Evolutionary conservation across 2,888 invertebrate species (phyloP).

Genomic region (Aleiodes leptofemur): DNA sequence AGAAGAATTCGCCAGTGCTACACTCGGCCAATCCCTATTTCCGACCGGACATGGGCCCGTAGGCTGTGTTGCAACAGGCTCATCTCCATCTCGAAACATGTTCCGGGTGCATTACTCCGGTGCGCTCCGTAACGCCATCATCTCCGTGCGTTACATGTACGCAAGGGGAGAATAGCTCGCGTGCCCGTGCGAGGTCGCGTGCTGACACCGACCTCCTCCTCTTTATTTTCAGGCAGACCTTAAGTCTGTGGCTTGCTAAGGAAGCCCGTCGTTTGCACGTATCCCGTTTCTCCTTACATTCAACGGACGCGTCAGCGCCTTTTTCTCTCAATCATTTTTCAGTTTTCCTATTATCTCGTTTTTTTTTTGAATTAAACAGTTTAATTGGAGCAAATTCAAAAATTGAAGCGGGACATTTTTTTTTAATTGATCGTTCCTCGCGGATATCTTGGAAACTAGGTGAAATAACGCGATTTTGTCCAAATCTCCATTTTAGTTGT

Average conservation of each 20-base stretch:
- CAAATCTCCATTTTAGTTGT: too few relatives aligned
- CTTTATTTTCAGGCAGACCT: slow-evolving; percentile 58
- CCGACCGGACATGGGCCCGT: slow-evolving; percentile 22
- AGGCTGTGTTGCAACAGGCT: slow-evolving; percentile 4
- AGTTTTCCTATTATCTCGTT: slow-evolving; percentile 6
- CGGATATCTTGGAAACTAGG: too few relatives aligned
- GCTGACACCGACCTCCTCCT: slow-evolving; percentile 60
- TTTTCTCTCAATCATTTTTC: slow-evolving; percentile 13
- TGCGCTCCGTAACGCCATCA: slow-evolving; percentile 42
- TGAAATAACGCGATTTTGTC: too few relatives aligned
- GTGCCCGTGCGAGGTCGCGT: slow-evolving; percentile 56
- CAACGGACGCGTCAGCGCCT: slow-evolving; percentile 30
- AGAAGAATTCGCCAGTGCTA: neutral
- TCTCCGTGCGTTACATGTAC: slow-evolving; percentile 38
- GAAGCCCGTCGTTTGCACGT: slow-evolving; percentile 70
- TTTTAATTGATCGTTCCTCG: too few relatives aligned
- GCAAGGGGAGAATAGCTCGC: slow-evolving; percentile 53
- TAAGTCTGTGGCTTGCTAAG: slow-evolving; percentile 69
- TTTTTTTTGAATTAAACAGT: neutral
- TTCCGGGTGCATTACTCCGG: slow-evolving; percentile 17
- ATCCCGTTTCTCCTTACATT: slow-evolving; percentile 66
- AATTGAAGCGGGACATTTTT: too few relatives aligned
- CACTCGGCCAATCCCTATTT: neutral
- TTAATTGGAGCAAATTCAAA: too few relatives aligned
- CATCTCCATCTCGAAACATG: slow-evolving; percentile 28